Evolutionary conservation across 2,113 vertebrate genomes (phyloP).

Genomic region (Naja naja): DNA sequence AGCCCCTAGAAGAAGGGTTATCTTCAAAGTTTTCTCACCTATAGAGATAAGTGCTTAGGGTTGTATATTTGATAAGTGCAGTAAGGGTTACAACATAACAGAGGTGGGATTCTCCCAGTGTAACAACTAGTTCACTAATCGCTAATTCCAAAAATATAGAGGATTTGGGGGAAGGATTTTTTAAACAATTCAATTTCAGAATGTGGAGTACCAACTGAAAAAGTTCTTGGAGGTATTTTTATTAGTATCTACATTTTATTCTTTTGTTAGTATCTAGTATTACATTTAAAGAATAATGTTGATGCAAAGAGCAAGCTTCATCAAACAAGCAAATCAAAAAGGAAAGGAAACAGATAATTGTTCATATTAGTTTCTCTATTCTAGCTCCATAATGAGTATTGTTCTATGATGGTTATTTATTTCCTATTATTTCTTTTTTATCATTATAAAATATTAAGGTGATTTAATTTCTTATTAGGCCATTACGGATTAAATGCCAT

Average conservation of each 20-base stretch:
- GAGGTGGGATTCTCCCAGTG: too few relatives aligned
- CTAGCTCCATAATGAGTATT: background rate
- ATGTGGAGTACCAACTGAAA: background rate
- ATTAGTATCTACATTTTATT: too few relatives aligned
- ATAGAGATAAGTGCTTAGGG: background rate
- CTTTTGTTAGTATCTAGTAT: background rate
- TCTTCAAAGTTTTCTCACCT: background rate
- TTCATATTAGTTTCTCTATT: background rate
- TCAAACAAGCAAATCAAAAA: background rate
- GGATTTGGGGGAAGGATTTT: background rate
- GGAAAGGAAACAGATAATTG: background rate
- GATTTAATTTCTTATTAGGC: background rate
- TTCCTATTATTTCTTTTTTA: background rate
- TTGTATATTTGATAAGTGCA: background rate
- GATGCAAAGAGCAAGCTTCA: background rate
- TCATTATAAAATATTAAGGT: background rate
- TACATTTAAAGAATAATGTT: background rate
- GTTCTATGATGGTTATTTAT: background rate
- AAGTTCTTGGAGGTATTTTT: background rate
- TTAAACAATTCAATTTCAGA: background rate
- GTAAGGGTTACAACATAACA: background rate
- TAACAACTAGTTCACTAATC: too few relatives aligned
- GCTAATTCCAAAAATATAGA: background rate
- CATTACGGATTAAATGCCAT: background rate
- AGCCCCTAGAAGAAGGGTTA: background rate